Evolutionary conservation across 2,113 vertebrate species (phyloP).

Genomic region (Nothoprocta pentlandii): DNA sequence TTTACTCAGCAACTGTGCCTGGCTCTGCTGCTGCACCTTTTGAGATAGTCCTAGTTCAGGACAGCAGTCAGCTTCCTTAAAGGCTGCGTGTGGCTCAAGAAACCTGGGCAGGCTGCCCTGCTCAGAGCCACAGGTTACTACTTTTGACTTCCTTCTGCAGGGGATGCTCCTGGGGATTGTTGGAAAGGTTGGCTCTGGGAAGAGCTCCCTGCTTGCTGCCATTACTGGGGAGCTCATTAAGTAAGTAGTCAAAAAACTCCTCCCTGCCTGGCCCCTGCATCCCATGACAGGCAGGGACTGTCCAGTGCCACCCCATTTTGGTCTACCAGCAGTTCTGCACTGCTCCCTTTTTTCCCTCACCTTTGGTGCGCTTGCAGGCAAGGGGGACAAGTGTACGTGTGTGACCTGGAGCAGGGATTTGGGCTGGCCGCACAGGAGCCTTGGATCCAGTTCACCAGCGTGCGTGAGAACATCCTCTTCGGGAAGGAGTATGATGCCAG

Average conservation of each 20-base stretch:
- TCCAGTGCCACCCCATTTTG: neutral
- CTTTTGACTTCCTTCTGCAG: conserved; percentile 74
- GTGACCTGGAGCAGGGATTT: conserved; percentile 86
- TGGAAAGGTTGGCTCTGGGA: conserved; percentile 95
- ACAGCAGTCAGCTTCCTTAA: neutral
- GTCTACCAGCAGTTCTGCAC: neutral
- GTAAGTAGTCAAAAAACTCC: conserved; percentile 73
- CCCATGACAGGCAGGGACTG: fast-evolving
- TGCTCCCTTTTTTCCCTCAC: neutral
- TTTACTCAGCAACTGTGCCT: neutral
- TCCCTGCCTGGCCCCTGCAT: neutral
- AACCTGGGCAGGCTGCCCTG: neutral
- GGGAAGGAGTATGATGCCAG: conserved; percentile 85
- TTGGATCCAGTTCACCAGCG: conserved; percentile 95
- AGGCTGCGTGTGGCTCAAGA: fast-evolving
- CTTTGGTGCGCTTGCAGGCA: conserved; percentile 75
- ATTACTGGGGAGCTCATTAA: conserved; percentile 92
- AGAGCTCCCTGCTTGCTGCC: conserved; percentile 92
- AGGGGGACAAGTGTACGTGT: conserved; percentile 82
- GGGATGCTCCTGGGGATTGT: conserved; percentile 90
- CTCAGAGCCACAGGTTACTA: neutral
- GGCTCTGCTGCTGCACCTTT: neutral
- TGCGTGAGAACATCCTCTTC: conserved; percentile 95
- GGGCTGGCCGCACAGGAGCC: conserved; percentile 92
- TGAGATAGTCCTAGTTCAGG: neutral